phyloP scores from a whole-genome alignment of 2,113 vertebrate species.

The Bufo gargarizans region DNA sequence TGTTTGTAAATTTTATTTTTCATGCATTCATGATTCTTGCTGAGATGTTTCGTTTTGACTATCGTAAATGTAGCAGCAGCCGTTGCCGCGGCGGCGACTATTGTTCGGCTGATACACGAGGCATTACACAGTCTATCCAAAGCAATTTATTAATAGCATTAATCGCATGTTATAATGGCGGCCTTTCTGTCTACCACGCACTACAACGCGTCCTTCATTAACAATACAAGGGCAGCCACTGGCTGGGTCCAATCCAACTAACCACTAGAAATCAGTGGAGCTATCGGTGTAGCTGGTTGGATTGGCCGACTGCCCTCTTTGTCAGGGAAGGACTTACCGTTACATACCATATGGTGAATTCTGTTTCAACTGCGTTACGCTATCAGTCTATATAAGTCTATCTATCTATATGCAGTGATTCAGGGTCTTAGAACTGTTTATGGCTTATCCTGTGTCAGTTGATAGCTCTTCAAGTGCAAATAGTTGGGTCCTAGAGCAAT shows the following conservation, averaged over 20 bases:
- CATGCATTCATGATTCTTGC: slow-evolving; percentile 59
- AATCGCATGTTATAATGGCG: slow-evolving; percentile 51
- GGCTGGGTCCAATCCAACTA: not conserved
- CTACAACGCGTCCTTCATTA: slow-evolving; percentile 41
- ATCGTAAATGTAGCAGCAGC: slow-evolving; percentile 65
- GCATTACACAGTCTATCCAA: slow-evolving; percentile 66
- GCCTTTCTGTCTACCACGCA: slow-evolving; percentile 42
- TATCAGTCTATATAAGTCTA: slow-evolving; percentile 16
- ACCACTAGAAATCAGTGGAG: not conserved
- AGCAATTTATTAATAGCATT: slow-evolving; percentile 71
- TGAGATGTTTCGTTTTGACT: too few species aligned
- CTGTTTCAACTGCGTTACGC: not conserved
- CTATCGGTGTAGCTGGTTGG: not conserved
- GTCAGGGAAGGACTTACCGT: not conserved
- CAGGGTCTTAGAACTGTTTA: slow-evolving; percentile 49
- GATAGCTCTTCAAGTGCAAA: slow-evolving; percentile 66
- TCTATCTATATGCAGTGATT: slow-evolving; percentile 24
- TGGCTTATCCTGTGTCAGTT: slow-evolving; percentile 60
- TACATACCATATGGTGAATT: slow-evolving; percentile 13
- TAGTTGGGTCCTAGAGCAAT: slow-evolving; percentile 57
- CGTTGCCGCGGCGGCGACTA: slow-evolving; percentile 29
- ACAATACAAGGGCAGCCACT: not conserved
- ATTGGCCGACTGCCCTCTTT: not conserved
- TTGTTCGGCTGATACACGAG: slow-evolving; percentile 64
- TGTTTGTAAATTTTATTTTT: slow-evolving; percentile 64